These are phyloP conservation scores for Phoebastria nigripes DNA, from an alignment of 2,797 vertebrate species.

Conservation along the genomic window DNA sequence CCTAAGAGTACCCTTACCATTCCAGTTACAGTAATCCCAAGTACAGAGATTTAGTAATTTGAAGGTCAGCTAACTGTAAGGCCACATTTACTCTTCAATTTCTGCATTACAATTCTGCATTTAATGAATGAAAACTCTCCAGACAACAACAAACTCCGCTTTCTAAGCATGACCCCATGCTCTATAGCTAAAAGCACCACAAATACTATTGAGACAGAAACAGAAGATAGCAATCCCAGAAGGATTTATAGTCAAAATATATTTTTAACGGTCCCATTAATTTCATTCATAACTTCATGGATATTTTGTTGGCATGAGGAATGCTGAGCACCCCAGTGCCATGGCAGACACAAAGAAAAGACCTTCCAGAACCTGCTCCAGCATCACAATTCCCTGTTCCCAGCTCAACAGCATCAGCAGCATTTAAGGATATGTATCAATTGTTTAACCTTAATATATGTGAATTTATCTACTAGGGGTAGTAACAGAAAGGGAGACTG, in stretches of 20 bases:
- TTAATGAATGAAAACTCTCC: neutral
- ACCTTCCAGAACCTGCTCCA: neutral
- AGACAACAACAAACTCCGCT: neutral
- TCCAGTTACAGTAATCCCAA: rapidly evolving
- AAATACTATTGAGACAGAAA: neutral
- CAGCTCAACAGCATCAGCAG: neutral
- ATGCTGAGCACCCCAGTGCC: neutral
- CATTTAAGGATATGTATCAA: neutral
- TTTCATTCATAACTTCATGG: neutral
- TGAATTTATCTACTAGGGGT: neutral
- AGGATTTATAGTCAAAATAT: neutral
- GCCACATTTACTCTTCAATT: neutral
- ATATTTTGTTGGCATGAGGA: neutral
- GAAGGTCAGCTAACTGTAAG: neutral
- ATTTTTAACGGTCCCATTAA: neutral
- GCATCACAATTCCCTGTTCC: neutral
- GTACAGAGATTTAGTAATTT: rapidly evolving
- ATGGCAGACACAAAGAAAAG: neutral
- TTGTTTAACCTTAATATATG: neutral
- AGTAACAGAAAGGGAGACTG: neutral
- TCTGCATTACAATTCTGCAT: neutral
- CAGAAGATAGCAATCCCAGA: neutral
- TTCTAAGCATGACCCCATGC: rapidly evolving
- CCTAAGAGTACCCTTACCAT: rapidly evolving
- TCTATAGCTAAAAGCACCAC: neutral